Percentiles rank a stretch among this genome's conserved stretches.
phyloP scores from a whole-genome alignment of 2,797 vertebrate genomes.

The Spinibarbus caldwelli region DNA sequence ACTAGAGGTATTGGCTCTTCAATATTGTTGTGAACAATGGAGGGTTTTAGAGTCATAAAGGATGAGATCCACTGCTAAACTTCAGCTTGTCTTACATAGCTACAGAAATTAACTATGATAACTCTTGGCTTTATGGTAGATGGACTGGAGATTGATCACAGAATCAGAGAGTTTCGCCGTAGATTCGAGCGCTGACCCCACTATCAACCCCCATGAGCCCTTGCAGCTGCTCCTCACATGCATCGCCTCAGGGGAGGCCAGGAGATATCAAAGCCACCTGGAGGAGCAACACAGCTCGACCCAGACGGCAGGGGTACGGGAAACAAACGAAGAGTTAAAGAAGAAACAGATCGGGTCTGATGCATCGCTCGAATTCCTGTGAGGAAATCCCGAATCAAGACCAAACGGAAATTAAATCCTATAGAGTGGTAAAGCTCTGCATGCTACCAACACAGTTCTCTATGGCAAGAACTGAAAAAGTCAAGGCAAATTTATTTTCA shows the following conservation, averaged over 20 bases:
- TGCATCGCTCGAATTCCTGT: background rate
- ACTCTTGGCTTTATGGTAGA: background rate
- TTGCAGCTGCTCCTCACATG: conserved; percentile 18
- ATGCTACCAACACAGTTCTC: background rate
- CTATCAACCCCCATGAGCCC: conserved; percentile 1
- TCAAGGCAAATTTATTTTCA: too few species aligned
- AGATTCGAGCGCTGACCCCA: background rate
- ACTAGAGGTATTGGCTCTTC: background rate
- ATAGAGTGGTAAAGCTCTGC: background rate
- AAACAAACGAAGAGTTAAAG: conserved; percentile 8
- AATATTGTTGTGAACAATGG: background rate
- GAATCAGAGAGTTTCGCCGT: background rate
- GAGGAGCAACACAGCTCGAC: background rate
- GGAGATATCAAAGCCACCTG: conserved; percentile 56
- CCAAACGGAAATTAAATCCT: background rate
- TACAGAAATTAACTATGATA: background rate
- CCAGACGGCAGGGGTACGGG: background rate
- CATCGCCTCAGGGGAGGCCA: conserved; percentile 22
- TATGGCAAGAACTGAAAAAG: background rate
- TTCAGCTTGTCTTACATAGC: background rate
- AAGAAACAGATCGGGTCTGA: background rate
- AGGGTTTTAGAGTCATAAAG: background rate
- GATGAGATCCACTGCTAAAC: background rate
- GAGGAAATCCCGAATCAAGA: background rate
- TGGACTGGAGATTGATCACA: background rate